phyloP scores from a whole-genome alignment of 1,140 invertebrate genomes.

The Pseudomyrmex pallidus region DNA sequence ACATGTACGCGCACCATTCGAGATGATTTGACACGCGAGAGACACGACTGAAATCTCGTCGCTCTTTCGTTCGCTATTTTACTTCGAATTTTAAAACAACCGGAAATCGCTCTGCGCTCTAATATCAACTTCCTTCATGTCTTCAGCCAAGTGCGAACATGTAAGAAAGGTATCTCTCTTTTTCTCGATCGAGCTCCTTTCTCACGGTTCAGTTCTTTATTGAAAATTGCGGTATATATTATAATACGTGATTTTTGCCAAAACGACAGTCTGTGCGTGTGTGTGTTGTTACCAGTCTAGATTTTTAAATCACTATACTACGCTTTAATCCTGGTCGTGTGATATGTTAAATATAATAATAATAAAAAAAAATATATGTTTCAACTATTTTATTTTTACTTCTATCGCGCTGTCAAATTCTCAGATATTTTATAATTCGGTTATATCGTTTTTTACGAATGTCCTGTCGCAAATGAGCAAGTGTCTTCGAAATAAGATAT shows the following conservation, averaged over 20 bases:
- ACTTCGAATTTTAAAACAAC: neutral
- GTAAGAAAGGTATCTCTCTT: conserved; percentile 6
- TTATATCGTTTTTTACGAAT: neutral
- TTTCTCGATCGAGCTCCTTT: neutral
- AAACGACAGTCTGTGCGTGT: neutral
- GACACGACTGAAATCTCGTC: neutral
- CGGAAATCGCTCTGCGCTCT: conserved; percentile 3
- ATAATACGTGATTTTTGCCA: neutral
- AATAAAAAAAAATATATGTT: too few species aligned
- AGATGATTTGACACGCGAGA: neutral
- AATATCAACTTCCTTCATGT: conserved; percentile 12
- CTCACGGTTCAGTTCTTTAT: neutral
- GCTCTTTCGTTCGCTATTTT: neutral
- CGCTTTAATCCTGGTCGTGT: too few species aligned
- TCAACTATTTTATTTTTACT: neutral
- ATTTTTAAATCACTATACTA: neutral
- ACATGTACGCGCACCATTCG: neutral
- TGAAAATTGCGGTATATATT: neutral
- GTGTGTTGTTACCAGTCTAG: neutral
- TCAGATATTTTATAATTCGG: too few species aligned
- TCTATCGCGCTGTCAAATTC: neutral
- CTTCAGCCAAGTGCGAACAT: neutral
- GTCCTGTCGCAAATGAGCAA: neutral
- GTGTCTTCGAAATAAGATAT: neutral
- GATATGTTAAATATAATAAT: too few species aligned